Percentiles rank a stretch among this genome's conserved stretches.
These are phyloP conservation scores for Phaetusa simplex DNA, from an alignment of 2,113 vertebrate genomes.

Conservation along the genomic window DNA sequence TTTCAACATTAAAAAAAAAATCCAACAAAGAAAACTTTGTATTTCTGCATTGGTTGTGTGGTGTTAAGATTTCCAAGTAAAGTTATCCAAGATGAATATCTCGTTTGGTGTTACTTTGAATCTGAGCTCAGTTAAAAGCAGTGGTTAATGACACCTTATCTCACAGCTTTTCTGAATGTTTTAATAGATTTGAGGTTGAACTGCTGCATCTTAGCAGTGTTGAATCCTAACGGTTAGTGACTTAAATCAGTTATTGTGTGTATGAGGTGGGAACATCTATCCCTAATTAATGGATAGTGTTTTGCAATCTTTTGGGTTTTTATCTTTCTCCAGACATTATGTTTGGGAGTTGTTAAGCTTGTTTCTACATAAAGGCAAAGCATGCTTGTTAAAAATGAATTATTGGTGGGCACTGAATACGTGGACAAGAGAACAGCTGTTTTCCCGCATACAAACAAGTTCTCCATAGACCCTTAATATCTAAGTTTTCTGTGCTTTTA, in stretches of 20 bases:
- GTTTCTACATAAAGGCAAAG: neutral
- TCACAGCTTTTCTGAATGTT: neutral
- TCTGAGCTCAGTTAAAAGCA: neutral
- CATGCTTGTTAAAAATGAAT: conserved; percentile 24
- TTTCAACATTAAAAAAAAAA: neutral
- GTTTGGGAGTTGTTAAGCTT: neutral
- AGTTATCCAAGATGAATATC: neutral
- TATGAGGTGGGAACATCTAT: neutral
- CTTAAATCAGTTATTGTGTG: neutral
- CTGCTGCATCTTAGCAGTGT: neutral
- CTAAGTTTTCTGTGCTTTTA: neutral
- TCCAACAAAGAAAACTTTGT: neutral
- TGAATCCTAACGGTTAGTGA: neutral
- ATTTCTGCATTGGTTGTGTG: neutral
- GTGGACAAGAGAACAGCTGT: neutral
- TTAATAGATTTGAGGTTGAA: neutral
- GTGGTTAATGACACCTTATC: fast-evolving
- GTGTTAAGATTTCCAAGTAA: neutral
- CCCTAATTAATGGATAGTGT: neutral
- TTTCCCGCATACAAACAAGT: neutral
- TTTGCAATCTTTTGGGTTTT: neutral
- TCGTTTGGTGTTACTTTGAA: neutral
- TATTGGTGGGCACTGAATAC: neutral
- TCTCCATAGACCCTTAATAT: neutral
- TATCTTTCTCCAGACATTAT: neutral